Percentiles rank a stretch among this genome's conserved stretches.
Conservation (phyloP, 2,888 invertebrate genomes). For the Drosophila sordidapex region DNA sequence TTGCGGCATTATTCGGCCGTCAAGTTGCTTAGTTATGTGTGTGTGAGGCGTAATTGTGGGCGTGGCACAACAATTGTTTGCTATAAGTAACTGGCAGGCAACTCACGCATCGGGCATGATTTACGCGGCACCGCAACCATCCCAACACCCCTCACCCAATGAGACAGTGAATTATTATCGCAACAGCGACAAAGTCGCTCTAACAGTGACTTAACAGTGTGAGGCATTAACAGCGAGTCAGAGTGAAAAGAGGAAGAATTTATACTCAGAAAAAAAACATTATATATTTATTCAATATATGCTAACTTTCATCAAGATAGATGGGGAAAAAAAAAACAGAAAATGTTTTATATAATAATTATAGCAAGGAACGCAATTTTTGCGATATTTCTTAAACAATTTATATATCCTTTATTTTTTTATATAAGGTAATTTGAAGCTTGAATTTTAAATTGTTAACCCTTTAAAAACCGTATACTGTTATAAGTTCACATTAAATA, state of each 20-base stretch:
- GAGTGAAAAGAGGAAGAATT: not conserved
- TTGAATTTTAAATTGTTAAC: not conserved
- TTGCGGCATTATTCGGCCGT: conserved; percentile 68
- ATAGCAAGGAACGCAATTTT: too few species aligned
- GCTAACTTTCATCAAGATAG: too few species aligned
- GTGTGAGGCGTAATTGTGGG: conserved; percentile 18
- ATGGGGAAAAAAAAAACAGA: too few species aligned
- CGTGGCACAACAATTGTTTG: conserved; percentile 49
- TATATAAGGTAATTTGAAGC: not conserved
- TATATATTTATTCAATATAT: too few species aligned
- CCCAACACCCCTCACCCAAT: conserved; percentile 25
- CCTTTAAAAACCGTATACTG: not conserved
- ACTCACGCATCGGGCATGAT: conserved; percentile 62
- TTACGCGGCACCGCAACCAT: conserved; percentile 42
- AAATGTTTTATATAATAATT: too few species aligned
- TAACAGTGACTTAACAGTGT: not conserved
- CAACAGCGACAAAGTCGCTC: conserved; percentile 50
- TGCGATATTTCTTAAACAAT: too few species aligned
- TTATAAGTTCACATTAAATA: not conserved
- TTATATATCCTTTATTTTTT: too few species aligned
- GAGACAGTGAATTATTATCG: conserved; percentile 73
- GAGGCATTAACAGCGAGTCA: not conserved
- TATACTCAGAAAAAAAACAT: not conserved
- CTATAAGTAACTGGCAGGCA: conserved; percentile 70
- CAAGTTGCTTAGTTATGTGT: conserved; percentile 38